Conservation (phyloP, 2,888 invertebrate genomes). For the Mythimna loreyi region DNA sequence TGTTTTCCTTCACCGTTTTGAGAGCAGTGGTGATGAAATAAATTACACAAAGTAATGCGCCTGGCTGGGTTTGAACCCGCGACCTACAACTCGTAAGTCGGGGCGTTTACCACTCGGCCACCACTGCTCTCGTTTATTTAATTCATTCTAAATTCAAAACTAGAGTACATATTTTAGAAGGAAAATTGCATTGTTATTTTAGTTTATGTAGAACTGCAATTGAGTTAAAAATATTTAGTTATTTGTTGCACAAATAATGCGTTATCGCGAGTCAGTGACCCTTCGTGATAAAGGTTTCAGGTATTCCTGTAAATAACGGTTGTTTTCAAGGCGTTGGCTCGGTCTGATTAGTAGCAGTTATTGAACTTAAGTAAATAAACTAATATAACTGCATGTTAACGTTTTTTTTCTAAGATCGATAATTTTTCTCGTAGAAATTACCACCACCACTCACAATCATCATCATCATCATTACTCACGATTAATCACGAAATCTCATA, state of each 20-base stretch:
- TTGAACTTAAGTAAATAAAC: slow-evolving; percentile 1
- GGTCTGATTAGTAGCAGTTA: slow-evolving; percentile 18
- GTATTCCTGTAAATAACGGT: slow-evolving; percentile 58
- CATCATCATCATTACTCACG: no score
- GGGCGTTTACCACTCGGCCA: no score
- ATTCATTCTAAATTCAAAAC: slow-evolving; percentile 14
- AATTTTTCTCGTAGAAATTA: no score
- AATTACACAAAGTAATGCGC: no score
- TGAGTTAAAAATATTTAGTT: slow-evolving; percentile 48
- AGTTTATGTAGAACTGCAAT: slow-evolving; percentile 1
- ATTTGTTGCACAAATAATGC: slow-evolving; percentile 51
- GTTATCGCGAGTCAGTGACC: slow-evolving; percentile 63
- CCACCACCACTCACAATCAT: no score
- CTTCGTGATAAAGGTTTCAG: slow-evolving; percentile 64
- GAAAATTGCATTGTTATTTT: slow-evolving; percentile 24
- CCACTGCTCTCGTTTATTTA: slow-evolving; percentile 4
- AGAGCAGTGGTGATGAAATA: no score
- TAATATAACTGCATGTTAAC: no score
- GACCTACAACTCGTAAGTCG: no score
- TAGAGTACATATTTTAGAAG: slow-evolving; percentile 9
- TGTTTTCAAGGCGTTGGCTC: slow-evolving; percentile 37
- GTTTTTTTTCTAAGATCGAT: no score
- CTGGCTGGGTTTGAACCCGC: no score
- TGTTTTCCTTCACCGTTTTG: no score
- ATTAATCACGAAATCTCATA: no score